phyloP scores from a whole-genome alignment of 2,113 vertebrate genomes.

The Xiphias gladius region DNA sequence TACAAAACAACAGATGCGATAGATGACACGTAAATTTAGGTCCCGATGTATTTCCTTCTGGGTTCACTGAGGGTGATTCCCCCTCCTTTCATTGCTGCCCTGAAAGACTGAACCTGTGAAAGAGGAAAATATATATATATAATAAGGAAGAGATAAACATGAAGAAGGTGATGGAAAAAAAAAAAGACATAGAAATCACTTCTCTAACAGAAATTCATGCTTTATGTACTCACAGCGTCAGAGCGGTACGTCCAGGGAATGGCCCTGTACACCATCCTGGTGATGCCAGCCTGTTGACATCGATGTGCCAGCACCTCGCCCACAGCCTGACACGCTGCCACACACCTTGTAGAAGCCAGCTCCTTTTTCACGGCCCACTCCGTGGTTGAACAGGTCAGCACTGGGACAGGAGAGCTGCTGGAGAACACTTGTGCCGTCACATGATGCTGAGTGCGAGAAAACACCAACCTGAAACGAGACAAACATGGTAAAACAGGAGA shows the following conservation, averaged over 20 bases:
- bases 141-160: not conserved
- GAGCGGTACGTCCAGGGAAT: conserved; percentile 90
- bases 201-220: not conserved
- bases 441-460: conserved; percentile 88
- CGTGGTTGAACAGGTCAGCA: conserved; percentile 91
- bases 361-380: conserved; percentile 95
- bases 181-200: not conserved
- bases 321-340: conserved; percentile 89
- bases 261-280: conserved; percentile 87
- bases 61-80: conserved; percentile 90
- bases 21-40: conserved; percentile 24
- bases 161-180: not conserved
- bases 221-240: conserved; percentile 85
- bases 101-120: conserved; percentile 88
- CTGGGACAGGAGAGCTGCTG: conserved; percentile 77
- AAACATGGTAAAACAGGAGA: not conserved
- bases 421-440: conserved; percentile 87
- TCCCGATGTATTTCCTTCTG: conserved; percentile 84
- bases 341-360: conserved; percentile 87
- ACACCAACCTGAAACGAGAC: conserved; percentile 84
- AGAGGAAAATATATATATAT: no score
- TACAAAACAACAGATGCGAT: conserved; percentile 27
- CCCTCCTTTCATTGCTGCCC: conserved; percentile 88
- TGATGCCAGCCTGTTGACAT: conserved; percentile 92
- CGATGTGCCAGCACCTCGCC: conserved; percentile 91